phyloP scores from a whole-genome alignment of 2,113 vertebrate species.

The Bubo blakistoni region DNA sequence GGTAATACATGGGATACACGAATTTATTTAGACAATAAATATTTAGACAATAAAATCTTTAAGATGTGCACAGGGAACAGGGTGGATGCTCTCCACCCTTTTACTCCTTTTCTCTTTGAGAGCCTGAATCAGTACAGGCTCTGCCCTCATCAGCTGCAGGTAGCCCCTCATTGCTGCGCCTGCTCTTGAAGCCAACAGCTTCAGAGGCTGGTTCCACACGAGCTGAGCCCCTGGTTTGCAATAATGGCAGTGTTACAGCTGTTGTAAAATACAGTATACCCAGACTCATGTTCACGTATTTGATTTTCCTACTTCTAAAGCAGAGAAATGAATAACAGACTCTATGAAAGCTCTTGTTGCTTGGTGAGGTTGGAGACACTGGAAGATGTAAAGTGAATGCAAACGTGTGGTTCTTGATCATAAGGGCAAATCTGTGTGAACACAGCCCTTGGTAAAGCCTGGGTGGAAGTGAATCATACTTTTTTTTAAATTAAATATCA shows the following conservation, averaged over 20 bases:
- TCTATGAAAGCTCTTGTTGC: background rate
- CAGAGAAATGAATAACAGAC: background rate
- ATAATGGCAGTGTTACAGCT: background rate
- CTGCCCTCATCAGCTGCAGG: background rate
- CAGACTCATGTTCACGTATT: fast-evolving
- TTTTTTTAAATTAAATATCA: background rate
- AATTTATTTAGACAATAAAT: background rate
- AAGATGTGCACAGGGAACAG: background rate
- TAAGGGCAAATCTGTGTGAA: background rate
- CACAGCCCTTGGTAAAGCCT: background rate
- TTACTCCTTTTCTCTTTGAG: background rate
- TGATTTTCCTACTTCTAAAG: background rate
- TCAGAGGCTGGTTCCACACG: background rate
- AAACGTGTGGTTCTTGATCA: fast-evolving
- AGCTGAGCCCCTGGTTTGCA: background rate
- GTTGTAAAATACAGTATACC: background rate
- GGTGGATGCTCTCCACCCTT: background rate
- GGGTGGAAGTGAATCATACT: background rate
- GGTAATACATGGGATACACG: too few species aligned
- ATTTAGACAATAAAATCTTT: background rate
- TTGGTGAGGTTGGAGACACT: background rate
- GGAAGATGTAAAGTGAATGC: background rate
- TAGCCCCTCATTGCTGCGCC: background rate
- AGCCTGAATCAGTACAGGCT: background rate
- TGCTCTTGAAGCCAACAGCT: background rate